phyloP scores from a whole-genome alignment of 2,797 vertebrate species.

The Lophius americanus region DNA sequence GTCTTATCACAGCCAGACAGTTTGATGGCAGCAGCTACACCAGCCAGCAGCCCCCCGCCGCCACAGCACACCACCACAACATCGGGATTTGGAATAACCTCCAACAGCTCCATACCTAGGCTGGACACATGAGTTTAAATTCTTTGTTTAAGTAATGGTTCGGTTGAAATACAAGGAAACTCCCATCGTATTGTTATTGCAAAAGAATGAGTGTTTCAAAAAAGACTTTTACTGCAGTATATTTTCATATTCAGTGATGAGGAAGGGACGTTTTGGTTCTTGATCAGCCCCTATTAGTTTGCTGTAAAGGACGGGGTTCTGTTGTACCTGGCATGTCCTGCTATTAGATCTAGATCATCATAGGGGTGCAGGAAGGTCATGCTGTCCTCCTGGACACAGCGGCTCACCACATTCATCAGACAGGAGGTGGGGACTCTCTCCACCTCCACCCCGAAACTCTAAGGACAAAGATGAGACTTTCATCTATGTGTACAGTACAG shows the following conservation, averaged over 20 bases:
- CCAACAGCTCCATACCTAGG: conserved; percentile 82
- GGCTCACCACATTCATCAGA: conserved; percentile 77
- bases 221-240: no score
- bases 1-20: conserved; percentile 77
- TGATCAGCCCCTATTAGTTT: no score
- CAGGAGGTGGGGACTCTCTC: conserved; percentile 73
- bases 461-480: conserved; percentile 3
- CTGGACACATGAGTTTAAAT: conserved; percentile 39
- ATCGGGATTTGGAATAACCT: conserved; percentile 73
- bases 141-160: no score
- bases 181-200: no score
- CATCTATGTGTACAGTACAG: not conserved
- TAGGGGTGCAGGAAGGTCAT: conserved; percentile 83
- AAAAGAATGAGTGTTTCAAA: no score
- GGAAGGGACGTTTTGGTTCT: no score
- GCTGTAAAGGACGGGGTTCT: not conserved
- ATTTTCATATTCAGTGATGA: no score
- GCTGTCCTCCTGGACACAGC: conserved; percentile 75
- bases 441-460: conserved; percentile 83
- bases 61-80: conserved; percentile 84
- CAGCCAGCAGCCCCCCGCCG: conserved; percentile 81
- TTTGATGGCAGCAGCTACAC: conserved; percentile 80
- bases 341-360: conserved; percentile 82
- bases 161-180: not conserved
- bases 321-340: conserved; percentile 81